Evolutionary conservation across 1,140 invertebrate species (phyloP), one percentile per base, ranked within the genome.

Genomic region (Wiebesia pumilae): DNA sequence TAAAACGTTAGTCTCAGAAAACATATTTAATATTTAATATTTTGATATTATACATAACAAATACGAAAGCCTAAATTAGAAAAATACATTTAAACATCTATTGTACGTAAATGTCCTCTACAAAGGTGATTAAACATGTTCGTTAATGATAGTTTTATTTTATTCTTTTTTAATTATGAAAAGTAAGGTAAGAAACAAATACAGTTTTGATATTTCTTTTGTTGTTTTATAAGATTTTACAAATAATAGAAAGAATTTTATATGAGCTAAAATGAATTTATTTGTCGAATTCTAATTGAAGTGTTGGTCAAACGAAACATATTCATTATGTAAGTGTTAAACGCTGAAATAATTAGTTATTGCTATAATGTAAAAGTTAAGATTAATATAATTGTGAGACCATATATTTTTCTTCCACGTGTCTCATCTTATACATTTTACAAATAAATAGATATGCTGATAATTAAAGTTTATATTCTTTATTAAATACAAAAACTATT

Each of bases 391-490:
- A 67, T 73, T 58, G 35, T 47, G 65, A 81, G 79, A 86, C 38
- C n/a, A 33, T 81, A 85, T 47, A 85, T 85, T 80, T 85, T 85
- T 73, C 38, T 71, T 85, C 33, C 33, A 4, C 51, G 38, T 81
- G 47, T 86, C 67, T 71, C 78, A 71, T 73, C 78, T 81, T 86
- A 79, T 86, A 86, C 19, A 81, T 73, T 62, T 86, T 86, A 73
- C n/a, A 73, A 86, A 86, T 81, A 81, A 86, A 86, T 81, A 75
- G 67, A 81, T 51, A 86, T 27, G 62, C 62, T 86, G 38, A 86
- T 65, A 38, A 85, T 54, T 54, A 47, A 47, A 58, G 2, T 47
- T 77, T 47, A n/a, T 35, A 77, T 51, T 47, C 51, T 9, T 77
- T 47, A 77, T 77, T 77, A n/a, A 12, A 47, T n/a, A 71, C 0